A percentile compares a stretch with the other conserved stretches of the same genome.
Conservation (phyloP, 2,797 vertebrate species). For the Gymnocypris eckloni region DNA sequence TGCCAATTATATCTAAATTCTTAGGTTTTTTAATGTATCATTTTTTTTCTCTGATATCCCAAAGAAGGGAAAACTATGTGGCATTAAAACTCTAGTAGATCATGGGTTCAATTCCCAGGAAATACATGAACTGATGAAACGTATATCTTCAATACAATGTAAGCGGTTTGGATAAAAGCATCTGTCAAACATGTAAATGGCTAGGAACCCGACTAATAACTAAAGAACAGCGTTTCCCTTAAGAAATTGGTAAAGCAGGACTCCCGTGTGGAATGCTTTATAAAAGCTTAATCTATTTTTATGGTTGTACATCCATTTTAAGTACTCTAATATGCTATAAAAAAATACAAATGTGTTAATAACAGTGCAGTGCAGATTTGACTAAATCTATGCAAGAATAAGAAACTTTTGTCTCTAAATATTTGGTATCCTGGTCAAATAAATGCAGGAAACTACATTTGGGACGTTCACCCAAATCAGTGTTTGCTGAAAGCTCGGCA, state of each 20-base stretch:
- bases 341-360: conserved; percentile 16
- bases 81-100: too few species aligned
- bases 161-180: not conserved
- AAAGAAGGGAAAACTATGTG: not conserved
- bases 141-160: not conserved
- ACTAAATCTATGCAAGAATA: conserved; percentile 14
- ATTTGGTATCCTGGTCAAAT: conserved; percentile 55
- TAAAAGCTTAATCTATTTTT: conserved; percentile 14
- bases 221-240: conserved; percentile 2
- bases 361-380: not conserved
- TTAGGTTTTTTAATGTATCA: not conserved
- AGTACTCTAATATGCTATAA: not conserved
- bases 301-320: conserved; percentile 10
- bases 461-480: conserved; percentile 50
- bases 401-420: conserved; percentile 3
- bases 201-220: not conserved
- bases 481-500: conserved; percentile 51
- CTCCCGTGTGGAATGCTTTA: conserved; percentile 12
- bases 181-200: conserved; percentile 5
- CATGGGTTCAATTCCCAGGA: not conserved
- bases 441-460: conserved; percentile 42
- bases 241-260: conserved; percentile 1
- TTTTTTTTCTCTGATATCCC: not conserved
- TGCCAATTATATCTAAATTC: not conserved
- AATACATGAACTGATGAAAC: not conserved